Base-by-base conservation (phyloP, 2,113 vertebrate genomes). In the Sardina pilchardus region DNA sequence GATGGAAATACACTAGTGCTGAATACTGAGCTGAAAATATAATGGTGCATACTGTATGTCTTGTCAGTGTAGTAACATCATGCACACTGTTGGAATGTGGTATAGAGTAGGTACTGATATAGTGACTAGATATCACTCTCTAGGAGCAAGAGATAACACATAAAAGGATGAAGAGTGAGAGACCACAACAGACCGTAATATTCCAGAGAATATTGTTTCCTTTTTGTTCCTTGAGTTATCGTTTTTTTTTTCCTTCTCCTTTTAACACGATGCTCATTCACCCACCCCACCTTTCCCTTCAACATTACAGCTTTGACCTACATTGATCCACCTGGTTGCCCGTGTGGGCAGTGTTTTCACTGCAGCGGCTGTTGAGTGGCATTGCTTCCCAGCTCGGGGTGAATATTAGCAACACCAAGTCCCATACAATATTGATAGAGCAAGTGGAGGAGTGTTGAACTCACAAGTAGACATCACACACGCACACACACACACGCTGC, bases 401-500 rank as follows among this genome's bases (percentile, higher is more conserved):
- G 71, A 78, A 78, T 39, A 78, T 78, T 36, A 71, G 48, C 12
- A 50, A 78, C 16, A 34, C 10, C 14, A 36, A 36, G 10, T 34
- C 30, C 24, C 10, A 78, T 34, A 4, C 34, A 78, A 36, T 71
- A 71, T 78, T 78, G 30, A 78, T 36, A 16, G 10, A 36, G 71
- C 16, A 16, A 17, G 71, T 34, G 89, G 89, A 90, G 88, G 87
- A 91, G 81, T 86, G 90, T 39, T n/a, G 67, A 9, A 85, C 84
- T 90, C 86, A 88, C 82, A 90, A 86, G 87, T 87, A 78, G 34
- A 78, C 34, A 78, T 14, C 14, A 86, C 87, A 82, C 88, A 90
- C n/a, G n/a, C n/a, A n/a, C 14, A 86, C 87, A 82, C 88, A 90
- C 14, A 86, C 87, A 82, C 88, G 89, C 84, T 85, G 89, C 88